Evolutionary conservation across 1,140 invertebrate genomes (phyloP).

Genomic region (Maniola jurtina): DNA sequence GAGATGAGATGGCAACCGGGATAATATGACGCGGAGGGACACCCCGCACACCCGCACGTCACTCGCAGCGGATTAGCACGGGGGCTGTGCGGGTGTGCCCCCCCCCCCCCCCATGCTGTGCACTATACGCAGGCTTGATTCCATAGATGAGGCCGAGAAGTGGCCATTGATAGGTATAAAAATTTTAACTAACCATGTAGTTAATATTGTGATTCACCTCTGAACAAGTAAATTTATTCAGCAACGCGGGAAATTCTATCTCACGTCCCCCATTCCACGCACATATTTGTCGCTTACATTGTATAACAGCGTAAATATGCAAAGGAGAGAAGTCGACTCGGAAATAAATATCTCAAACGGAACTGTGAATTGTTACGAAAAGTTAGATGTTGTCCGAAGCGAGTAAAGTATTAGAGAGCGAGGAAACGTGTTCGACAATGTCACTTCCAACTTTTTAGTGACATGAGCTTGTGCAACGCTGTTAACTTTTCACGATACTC

Average conservation of each 20-base stretch:
- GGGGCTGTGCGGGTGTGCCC: too few species aligned
- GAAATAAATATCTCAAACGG: constrained; percentile 36
- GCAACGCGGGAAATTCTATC: constrained; percentile 25
- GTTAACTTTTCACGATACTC: constrained; percentile 13
- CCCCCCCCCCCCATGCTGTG: too few species aligned
- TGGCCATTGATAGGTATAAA: neutral
- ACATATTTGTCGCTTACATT: constrained; percentile 33
- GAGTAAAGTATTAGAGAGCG: constrained; percentile 45
- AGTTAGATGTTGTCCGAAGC: constrained; percentile 40
- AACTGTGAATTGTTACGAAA: constrained; percentile 38
- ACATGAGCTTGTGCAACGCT: constrained; percentile 8
- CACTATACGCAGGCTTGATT: too few species aligned
- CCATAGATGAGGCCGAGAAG: too few species aligned
- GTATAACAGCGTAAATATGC: constrained; percentile 34
- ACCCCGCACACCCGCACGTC: too few species aligned
- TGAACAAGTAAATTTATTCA: constrained; percentile 15
- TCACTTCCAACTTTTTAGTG: constrained; percentile 35
- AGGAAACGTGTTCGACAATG: constrained; percentile 38
- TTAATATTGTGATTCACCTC: neutral
- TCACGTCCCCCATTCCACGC: constrained; percentile 26
- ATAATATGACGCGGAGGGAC: too few species aligned
- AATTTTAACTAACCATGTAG: neutral
- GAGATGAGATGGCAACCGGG: too few species aligned
- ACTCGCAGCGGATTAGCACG: too few species aligned
- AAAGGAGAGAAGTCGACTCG: constrained; percentile 33